Conservation (phyloP, 2,888 invertebrate genomes). For the Drosophila parthenogenetica region DNA sequence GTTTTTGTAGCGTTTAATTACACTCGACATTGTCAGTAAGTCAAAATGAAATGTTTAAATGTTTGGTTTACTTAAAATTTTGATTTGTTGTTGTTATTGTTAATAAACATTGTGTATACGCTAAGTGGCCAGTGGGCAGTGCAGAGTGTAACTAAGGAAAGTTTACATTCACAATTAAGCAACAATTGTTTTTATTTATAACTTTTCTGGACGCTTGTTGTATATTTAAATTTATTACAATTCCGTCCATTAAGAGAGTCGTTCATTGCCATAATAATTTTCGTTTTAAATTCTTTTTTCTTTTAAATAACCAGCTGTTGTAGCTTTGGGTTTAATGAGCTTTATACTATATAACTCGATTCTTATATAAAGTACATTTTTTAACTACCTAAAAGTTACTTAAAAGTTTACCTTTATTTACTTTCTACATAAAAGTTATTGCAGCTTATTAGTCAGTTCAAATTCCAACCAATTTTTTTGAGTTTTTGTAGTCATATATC, state of each 20-base stretch:
- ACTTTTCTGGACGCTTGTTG: slow-evolving; percentile 15
- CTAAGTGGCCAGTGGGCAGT: slow-evolving; percentile 50
- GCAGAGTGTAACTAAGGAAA: slow-evolving; percentile 24
- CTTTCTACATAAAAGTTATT: slow-evolving; percentile 19
- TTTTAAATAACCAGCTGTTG: slow-evolving; percentile 17
- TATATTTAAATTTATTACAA: slow-evolving; percentile 54
- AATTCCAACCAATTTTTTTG: slow-evolving; percentile 13
- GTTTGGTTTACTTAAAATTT: slow-evolving; percentile 16
- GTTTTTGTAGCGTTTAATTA: slow-evolving; percentile 64
- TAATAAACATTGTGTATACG: slow-evolving; percentile 29
- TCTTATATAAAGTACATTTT: not conserved
- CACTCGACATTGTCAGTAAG: slow-evolving; percentile 51
- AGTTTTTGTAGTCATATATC: slow-evolving; percentile 27
- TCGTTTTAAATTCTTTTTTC: not conserved
- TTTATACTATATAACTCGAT: no score
- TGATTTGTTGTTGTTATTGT: slow-evolving; percentile 22
- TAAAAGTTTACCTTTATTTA: slow-evolving; percentile 2
- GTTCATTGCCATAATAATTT: not conserved
- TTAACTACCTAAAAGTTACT: not conserved
- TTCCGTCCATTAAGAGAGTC: slow-evolving; percentile 41
- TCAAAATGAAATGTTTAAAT: slow-evolving; percentile 54
- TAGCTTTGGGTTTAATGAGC: slow-evolving; percentile 1
- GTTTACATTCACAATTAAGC: slow-evolving; percentile 45
- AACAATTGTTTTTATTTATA: slow-evolving; percentile 29
- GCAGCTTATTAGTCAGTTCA: slow-evolving; percentile 6